A percentile compares a stretch with the other conserved stretches of the same genome.
Conservation (phyloP, 2,888 invertebrate genomes). For the Leucania comma region DNA sequence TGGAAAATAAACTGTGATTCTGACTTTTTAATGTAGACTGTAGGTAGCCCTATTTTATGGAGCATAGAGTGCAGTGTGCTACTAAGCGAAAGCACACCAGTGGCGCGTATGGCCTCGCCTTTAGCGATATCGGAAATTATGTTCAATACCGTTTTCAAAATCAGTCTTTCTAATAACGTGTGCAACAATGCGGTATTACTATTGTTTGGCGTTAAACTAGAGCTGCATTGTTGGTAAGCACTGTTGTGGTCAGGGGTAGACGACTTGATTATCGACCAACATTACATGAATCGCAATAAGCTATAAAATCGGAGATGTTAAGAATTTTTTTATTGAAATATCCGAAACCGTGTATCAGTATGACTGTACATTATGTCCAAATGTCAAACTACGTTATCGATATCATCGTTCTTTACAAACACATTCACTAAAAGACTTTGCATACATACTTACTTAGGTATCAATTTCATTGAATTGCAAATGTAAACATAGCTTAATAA, state of each 20-base stretch:
- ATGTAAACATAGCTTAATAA: conserved; percentile 53
- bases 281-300: conserved; percentile 31
- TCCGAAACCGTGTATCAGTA: conserved; percentile 34
- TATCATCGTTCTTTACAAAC: conserved; percentile 47
- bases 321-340: conserved; percentile 33
- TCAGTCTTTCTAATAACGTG: conserved; percentile 40
- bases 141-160: conserved; percentile 51
- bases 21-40: conserved; percentile 89
- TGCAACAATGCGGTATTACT: conserved; percentile 37
- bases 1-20: conserved; percentile 91
- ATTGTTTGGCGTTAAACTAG: conserved; percentile 35
- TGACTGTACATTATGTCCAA: conserved; percentile 47
- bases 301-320: conserved; percentile 30
- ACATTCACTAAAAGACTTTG: conserved; percentile 66
- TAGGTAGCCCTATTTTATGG: conserved; percentile 84
- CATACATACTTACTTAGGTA: conserved; percentile 58
- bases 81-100: conserved; percentile 58
- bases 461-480: conserved; percentile 59
- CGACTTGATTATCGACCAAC: conserved; percentile 34
- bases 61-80: conserved; percentile 77
- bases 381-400: conserved; percentile 32
- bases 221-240: conserved; percentile 49
- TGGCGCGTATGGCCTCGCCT: conserved; percentile 67
- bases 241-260: conserved; percentile 35
- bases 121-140: conserved; percentile 63